Evolutionary conservation across 2,113 vertebrate species (phyloP), one percentile per base, ranked within the genome.

Genomic region (Corythornis cristatus): DNA sequence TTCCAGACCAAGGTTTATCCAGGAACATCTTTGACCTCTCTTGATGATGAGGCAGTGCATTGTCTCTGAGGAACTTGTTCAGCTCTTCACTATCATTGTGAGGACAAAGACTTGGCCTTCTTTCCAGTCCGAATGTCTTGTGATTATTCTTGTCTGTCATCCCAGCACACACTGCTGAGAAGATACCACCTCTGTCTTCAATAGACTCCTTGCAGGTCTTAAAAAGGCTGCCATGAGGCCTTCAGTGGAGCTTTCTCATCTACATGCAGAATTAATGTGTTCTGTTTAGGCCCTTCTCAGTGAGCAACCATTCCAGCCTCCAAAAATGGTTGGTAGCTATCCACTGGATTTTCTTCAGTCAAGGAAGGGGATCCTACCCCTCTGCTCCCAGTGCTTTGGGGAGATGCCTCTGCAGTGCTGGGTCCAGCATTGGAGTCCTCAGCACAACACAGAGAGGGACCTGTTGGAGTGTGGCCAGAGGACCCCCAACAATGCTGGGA

Each of bases 221-320:
- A 20, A 31, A 31, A 79, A 85, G 10, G 31, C 46, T 75, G 15
- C 31, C 3, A 3, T 9, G 53, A 65, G 12, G 16, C 56, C 23
- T 83, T 4, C 16, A 5, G 21, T 68, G 33, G 73, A 72, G 13
- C 31, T 57, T 53, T 61, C 15, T 65, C 2, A 3, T 60, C 26
- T 25, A 5, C 5, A 26, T 22, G 5, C 56, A 53, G 61, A 66
- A 33, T 4, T 0, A n/a, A 3, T 0, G 2, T 43, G 28, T 60
- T 42, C 74, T 21, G 11, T 5, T 75, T 40, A 72, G 22, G 18
- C 9, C 65, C 2, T 61, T 15, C 8, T 74, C 20, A 4, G 0
- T 2, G 7, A 37, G 22, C 8, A 67, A 68, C 8, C 0, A 3
- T 21, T 86, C 5, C 51, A 67, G 31, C 23, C 21, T 16, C 14